Percentiles rank a stretch among this genome's conserved stretches.
Evolutionary conservation across 2,888 invertebrate genomes (phyloP).

Genomic region (Chalcosyrphus nemorum): DNA sequence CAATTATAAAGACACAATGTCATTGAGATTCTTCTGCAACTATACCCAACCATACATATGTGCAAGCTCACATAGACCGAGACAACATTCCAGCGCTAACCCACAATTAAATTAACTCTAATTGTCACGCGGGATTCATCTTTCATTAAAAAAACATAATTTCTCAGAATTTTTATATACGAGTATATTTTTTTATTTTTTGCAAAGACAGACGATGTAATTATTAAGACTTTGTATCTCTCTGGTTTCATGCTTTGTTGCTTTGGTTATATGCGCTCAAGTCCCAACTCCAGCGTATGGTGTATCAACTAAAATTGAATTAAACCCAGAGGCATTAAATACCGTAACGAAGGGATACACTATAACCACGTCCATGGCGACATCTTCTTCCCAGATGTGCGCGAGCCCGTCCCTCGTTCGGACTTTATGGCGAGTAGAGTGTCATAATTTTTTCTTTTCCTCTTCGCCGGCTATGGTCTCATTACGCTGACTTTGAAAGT

Average conservation of each 20-base stretch:
- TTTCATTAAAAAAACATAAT: conserved; percentile 15
- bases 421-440: conserved; percentile 35
- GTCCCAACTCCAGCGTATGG: background rate
- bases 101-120: conserved; percentile 64
- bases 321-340: conserved; percentile 52
- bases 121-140: conserved; percentile 54
- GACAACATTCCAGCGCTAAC: conserved; percentile 25
- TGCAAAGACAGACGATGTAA: background rate
- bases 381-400: conserved; percentile 50
- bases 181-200: background rate
- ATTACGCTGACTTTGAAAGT: conserved; percentile 61
- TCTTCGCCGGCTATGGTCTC: conserved; percentile 38
- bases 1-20: background rate
- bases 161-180: background rate
- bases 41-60: conserved; percentile 40
- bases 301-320: conserved; percentile 19
- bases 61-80: conserved; percentile 25
- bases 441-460: conserved; percentile 44
- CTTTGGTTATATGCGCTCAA: background rate
- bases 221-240: background rate
- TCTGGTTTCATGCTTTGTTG: conserved; percentile 52
- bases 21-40: conserved; percentile 19
- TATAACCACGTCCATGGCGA: conserved; percentile 23
- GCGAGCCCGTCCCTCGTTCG: background rate
- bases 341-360: conserved; percentile 32